A percentile compares a stretch with the other conserved stretches of the same genome.
Conservation (phyloP, 2,113 vertebrate genomes). For the Myxocyprinus asiaticus region DNA sequence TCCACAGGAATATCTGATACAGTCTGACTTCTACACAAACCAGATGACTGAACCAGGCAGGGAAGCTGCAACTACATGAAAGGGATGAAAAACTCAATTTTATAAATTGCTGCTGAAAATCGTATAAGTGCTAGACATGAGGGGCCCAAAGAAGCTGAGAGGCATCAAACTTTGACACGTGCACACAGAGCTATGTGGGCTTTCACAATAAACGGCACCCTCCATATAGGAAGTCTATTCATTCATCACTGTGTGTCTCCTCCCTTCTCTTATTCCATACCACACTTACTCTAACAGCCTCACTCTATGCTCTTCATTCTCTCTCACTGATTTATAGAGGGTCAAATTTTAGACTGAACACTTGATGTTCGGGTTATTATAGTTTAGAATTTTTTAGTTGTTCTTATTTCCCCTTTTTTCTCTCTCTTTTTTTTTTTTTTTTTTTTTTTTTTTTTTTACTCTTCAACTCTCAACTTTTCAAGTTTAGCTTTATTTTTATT, state of each 20-base stretch:
- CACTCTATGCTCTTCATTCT: neutral
- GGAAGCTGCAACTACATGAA: neutral
- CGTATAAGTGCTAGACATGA: neutral
- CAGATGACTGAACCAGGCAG: conserved; percentile 28
- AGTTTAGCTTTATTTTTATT: too few relatives aligned
- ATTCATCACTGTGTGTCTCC: conserved; percentile 17
- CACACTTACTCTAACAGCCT: neutral
- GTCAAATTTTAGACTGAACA: too few relatives aligned
- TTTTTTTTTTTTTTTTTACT: too few relatives aligned
- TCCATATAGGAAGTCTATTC: conserved; percentile 26
- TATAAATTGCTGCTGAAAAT: conserved; percentile 29
- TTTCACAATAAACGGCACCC: conserved; percentile 18
- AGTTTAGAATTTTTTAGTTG: too few relatives aligned
- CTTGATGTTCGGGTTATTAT: too few relatives aligned
- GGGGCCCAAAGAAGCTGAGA: conserved; percentile 17
- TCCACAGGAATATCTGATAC: conserved; percentile 26
- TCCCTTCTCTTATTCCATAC: neutral
- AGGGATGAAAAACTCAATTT: conserved; percentile 16
- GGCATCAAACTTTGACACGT: conserved; percentile 34
- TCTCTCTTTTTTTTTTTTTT: too few relatives aligned
- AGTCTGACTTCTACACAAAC: conserved; percentile 27
- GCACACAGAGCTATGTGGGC: conserved; percentile 6
- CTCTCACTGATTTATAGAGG: conserved; percentile 4
- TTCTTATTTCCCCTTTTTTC: too few relatives aligned
- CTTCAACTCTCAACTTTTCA: too few relatives aligned